Conservation (phyloP, 2,797 vertebrate species). For the Cyclopterus lumpus region DNA sequence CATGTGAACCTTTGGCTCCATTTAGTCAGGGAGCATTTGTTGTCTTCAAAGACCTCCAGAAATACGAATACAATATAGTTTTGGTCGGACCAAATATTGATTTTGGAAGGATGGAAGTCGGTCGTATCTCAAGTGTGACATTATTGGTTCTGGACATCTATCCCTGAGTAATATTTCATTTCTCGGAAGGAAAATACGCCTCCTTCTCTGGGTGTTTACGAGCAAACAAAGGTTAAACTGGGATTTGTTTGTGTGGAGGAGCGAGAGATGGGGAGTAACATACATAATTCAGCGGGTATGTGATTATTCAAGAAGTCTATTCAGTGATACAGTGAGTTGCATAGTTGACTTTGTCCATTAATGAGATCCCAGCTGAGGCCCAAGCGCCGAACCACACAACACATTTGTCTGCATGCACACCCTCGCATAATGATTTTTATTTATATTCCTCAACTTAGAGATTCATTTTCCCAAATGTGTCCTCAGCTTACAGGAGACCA, state of each 20-base stretch:
- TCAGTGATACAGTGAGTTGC: background rate
- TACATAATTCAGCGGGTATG: conserved; percentile 30
- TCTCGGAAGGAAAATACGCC: background rate
- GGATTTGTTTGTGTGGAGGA: background rate
- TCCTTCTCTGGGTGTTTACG: background rate
- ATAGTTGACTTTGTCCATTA: background rate
- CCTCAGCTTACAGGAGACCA: background rate
- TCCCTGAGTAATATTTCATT: background rate
- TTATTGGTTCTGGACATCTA: background rate
- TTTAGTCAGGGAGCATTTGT: background rate
- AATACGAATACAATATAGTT: background rate
- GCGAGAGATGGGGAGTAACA: background rate
- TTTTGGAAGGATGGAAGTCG: background rate
- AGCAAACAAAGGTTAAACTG: conserved; percentile 12
- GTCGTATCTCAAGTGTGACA: background rate
- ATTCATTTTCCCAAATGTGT: background rate
- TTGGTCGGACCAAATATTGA: background rate
- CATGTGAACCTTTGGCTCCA: background rate
- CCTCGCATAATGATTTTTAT: background rate
- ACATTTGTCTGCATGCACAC: background rate
- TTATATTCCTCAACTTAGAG: background rate
- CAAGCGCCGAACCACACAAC: background rate
- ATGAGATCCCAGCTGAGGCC: conserved; percentile 38
- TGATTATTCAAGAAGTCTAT: conserved; percentile 6
- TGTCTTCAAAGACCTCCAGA: background rate